These are phyloP conservation scores for Magallana angulata DNA, from an alignment of 1,140 invertebrate genomes.

Conservation along the genomic window DNA sequence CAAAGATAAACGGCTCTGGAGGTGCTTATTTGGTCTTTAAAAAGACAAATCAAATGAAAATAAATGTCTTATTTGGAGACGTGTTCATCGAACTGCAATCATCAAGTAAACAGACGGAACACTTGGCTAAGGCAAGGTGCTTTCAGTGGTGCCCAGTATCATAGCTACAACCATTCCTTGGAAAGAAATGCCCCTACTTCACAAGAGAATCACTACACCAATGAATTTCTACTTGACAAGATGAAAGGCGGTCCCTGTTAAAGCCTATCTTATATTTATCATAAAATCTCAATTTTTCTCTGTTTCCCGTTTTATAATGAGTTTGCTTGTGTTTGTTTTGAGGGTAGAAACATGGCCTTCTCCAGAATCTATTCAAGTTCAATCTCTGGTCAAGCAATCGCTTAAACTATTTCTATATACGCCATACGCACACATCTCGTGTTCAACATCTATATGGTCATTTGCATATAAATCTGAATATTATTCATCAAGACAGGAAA, in stretches of 20 bases:
- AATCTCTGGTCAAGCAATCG: slow-evolving; percentile 11
- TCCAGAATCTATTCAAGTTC: neutral
- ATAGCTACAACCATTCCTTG: slow-evolving; percentile 6
- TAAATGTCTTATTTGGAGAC: slow-evolving; percentile 30
- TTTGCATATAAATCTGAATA: slow-evolving; percentile 21
- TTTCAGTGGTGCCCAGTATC: neutral
- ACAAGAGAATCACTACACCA: neutral
- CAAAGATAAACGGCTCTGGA: neutral
- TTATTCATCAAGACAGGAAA: slow-evolving; percentile 11
- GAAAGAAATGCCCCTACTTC: slow-evolving; percentile 12
- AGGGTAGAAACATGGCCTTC: slow-evolving; percentile 25
- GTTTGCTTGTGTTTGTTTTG: slow-evolving; percentile 33
- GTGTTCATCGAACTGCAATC: slow-evolving; percentile 28
- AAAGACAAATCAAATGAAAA: slow-evolving; percentile 38
- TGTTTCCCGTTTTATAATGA: slow-evolving; percentile 32
- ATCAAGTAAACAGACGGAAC: slow-evolving; percentile 2
- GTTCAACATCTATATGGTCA: neutral
- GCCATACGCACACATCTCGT: neutral
- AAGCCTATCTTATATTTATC: slow-evolving; percentile 29
- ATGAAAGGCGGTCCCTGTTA: slow-evolving; percentile 25
- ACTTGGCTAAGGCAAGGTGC: slow-evolving; percentile 2
- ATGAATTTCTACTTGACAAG: neutral
- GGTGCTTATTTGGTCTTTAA: slow-evolving; percentile 28
- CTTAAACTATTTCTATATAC: neutral
- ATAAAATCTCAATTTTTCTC: slow-evolving; percentile 23